These are phyloP conservation scores for Plectus sambesii DNA, from an alignment of 1,140 invertebrate species.

Conservation along the genomic window DNA sequence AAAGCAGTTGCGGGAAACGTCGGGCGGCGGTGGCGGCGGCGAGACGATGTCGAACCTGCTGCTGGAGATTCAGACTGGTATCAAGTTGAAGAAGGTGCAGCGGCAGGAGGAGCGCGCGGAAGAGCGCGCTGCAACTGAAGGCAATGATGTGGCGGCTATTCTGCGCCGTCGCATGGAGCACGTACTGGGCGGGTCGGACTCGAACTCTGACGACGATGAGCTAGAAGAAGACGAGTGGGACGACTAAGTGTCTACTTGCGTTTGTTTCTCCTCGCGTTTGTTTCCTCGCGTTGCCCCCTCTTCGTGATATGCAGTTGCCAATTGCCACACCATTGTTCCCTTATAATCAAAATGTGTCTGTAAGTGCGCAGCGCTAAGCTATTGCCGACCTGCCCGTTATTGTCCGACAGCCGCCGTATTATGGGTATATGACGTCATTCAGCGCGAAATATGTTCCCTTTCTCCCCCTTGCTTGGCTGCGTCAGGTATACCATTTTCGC, in stretches of 20 bases:
- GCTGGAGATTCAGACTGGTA: constrained; percentile 34
- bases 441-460: too few relatives aligned
- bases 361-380: too few relatives aligned
- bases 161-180: constrained; percentile 36
- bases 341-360: too few relatives aligned
- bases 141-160: constrained; percentile 39
- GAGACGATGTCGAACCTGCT: constrained; percentile 19
- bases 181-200: constrained; percentile 26
- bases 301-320: too few relatives aligned
- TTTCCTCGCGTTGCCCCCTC: too few relatives aligned
- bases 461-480: too few relatives aligned
- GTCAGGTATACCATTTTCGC: too few relatives aligned
- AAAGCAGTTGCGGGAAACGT: neutral
- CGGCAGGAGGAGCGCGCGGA: constrained; percentile 30
- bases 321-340: too few relatives aligned
- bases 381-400: too few relatives aligned
- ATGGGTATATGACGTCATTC: too few relatives aligned
- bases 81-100: constrained; percentile 35
- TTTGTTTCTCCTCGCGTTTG: too few relatives aligned
- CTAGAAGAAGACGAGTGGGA: constrained; percentile 28
- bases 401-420: too few relatives aligned
- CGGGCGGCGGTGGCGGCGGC: neutral
- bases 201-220: constrained; percentile 12
- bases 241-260: constrained; percentile 21
- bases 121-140: constrained; percentile 22